Evolutionary conservation across 2,113 vertebrate genomes (phyloP), one percentile per base, ranked within the genome.

Genomic region (Myrmophylax atrothorax): DNA sequence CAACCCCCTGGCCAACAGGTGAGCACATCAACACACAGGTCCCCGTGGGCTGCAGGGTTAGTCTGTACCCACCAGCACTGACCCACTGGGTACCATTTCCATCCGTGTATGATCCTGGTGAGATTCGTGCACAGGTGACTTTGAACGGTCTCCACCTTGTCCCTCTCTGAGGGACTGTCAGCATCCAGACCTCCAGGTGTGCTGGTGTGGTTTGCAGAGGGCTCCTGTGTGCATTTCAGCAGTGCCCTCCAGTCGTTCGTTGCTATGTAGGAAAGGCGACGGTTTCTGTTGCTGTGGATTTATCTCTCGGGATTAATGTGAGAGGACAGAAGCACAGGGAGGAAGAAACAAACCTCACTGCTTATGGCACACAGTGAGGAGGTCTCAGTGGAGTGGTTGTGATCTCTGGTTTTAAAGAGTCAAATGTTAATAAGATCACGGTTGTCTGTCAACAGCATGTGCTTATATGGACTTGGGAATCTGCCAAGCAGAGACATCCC

Each of bases 171-270:
- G 29, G 16, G 22, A 23, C 31, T 70, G 58, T 58, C 37, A 50
- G 42, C 44, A 84, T 31, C 42, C 59, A 47, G 46, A 38, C 20
- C 9, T 75, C 29, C 55, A 33, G 22, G 29, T 6, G 9, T 25
- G 15, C 40, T 1, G 0, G 16, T 76, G 44, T 42, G 37, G 26
- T 49, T 46, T 52, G 37, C 46, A 62, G 68, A 76, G 31, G 44
- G n/a, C 9, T 78, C 26, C 15, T 0, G 0, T 1, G 6, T 55
- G 44, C 2, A 1, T 10, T 19, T 53, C 58, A 28, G 63, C 66
- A 60, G 12, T 31, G 55, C 31, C 82, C 67, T 83, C 2, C 1
- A 62, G 62, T 68, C 33, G 37, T 56, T 29, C 59, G 66, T 77
- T 80, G 66, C 38, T 78, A 38, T 55, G 28, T 46, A 66, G 50